Conservation (phyloP, 2,888 invertebrate genomes). For the Craniophora ligustri region DNA sequence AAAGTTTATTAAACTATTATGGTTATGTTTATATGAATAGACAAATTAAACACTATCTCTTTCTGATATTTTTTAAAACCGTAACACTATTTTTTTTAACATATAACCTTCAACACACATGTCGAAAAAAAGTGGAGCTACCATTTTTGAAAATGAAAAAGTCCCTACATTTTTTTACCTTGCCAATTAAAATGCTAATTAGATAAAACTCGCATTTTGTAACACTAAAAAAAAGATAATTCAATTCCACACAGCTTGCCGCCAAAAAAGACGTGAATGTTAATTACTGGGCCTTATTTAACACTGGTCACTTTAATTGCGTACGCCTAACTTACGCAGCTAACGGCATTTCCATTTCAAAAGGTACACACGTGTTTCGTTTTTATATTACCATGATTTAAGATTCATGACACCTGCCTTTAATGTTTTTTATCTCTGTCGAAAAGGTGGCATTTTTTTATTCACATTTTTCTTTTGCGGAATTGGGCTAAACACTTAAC, state of each 20-base stretch:
- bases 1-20: too few species aligned
- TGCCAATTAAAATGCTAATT: conserved; percentile 32
- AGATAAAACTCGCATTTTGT: not conserved
- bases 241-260: conserved; percentile 22
- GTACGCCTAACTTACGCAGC: conserved; percentile 27
- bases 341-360: conserved; percentile 51
- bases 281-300: conserved; percentile 37
- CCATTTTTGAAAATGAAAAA: not conserved
- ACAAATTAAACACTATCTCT: too few species aligned
- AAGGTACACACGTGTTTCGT: conserved; percentile 33
- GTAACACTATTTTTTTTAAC: too few species aligned
- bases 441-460: not conserved
- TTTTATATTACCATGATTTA: conserved; percentile 30
- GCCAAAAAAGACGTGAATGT: conserved; percentile 43
- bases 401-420: conserved; percentile 37
- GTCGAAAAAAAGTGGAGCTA: not conserved
- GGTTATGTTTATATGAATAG: too few species aligned
- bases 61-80: too few species aligned
- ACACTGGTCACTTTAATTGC: conserved; percentile 47
- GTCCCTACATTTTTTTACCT: not conserved
- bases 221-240: conserved; percentile 18
- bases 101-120: too few species aligned
- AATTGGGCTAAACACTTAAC: not conserved
- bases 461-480: not conserved
- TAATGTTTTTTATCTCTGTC: conserved; percentile 3